These are phyloP conservation scores for Columbina picui DNA, from an alignment of 2,113 vertebrate species.

Conservation along the genomic window DNA sequence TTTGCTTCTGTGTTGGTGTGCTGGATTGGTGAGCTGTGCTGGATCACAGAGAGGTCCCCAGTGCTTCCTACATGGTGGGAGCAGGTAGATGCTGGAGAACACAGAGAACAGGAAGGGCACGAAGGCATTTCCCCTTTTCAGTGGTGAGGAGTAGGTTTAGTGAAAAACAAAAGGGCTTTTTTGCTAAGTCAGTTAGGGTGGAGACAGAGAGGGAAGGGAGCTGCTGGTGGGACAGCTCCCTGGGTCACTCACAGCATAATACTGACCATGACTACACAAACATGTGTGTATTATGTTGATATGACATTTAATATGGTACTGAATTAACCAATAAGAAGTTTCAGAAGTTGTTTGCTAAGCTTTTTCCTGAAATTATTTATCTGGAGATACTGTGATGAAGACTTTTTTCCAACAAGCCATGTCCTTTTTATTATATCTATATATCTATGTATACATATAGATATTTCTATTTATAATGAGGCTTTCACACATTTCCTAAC, in stretches of 20 bases:
- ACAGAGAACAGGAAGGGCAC: not conserved
- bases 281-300: not conserved
- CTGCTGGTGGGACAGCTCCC: not conserved
- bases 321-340: not conserved
- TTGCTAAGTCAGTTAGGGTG: not conserved
- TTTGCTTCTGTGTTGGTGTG: not conserved
- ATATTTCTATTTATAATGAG: not conserved
- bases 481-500: not conserved
- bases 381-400: not conserved
- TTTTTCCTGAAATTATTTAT: not conserved
- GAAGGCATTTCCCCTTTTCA: not conserved
- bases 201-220: not conserved
- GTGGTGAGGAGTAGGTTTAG: not conserved
- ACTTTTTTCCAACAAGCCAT: not conserved
- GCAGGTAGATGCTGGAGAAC: not conserved
- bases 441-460: not conserved
- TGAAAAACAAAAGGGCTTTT: not conserved
- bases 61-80: accelerated
- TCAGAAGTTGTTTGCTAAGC: not conserved
- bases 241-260: not conserved
- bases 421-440: not conserved
- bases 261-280: not conserved
- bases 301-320: not conserved
- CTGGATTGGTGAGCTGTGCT: not conserved
- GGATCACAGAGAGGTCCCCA: accelerated